These are phyloP conservation scores for Lepidocyrtinus sp. DNA, from an alignment of 2,888 invertebrate species.

Conservation along the genomic window DNA sequence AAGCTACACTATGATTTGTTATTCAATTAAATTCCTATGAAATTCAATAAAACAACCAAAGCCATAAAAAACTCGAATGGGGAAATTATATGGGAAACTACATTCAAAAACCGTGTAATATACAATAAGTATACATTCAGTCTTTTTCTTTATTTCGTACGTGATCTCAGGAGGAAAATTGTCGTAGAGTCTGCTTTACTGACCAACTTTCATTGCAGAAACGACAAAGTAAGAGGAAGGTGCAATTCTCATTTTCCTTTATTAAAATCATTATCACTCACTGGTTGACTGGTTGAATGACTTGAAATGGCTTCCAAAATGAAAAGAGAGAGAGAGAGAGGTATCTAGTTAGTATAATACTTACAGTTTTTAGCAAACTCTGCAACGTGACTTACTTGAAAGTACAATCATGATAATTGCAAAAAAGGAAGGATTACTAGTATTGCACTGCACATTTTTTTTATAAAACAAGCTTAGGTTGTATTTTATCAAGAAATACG, in stretches of 20 bases:
- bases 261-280: conserved; percentile 6
- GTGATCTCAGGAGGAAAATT: not conserved
- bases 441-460: not conserved
- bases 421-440: conserved; percentile 7
- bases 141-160: too few species aligned
- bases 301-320: conserved; percentile 11
- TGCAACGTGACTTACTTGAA: conserved; percentile 6
- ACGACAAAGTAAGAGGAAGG: conserved; percentile 1
- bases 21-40: conserved; percentile 11
- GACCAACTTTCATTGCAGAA: conserved; percentile 11
- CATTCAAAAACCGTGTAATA: too few species aligned
- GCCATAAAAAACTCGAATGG: not conserved
- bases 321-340: not conserved
- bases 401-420: not conserved
- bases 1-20: not conserved
- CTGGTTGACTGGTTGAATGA: conserved; percentile 3
- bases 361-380: too few species aligned
- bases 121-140: too few species aligned
- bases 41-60: not conserved
- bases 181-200: not conserved
- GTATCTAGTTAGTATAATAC: not conserved
- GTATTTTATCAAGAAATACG: not conserved
- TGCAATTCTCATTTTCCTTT: not conserved
- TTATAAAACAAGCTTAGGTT: not conserved
- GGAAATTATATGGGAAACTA: not conserved